Percentiles rank a stretch among this genome's conserved stretches.
Evolutionary conservation across 1,140 invertebrate genomes (phyloP).

Genomic region (Caenorhabditis briggsae): DNA sequence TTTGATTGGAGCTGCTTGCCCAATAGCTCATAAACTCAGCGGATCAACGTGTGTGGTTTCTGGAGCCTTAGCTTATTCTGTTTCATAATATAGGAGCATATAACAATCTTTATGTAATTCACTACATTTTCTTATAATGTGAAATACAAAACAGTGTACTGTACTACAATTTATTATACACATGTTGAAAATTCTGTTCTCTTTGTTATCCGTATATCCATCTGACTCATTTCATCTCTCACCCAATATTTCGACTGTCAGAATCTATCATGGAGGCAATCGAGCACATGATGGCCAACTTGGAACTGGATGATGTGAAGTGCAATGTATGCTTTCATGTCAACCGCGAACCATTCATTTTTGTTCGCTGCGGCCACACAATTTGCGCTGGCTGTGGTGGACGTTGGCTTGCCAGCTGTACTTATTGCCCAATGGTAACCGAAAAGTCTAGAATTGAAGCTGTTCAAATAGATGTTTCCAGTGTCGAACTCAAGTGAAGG

Average conservation of each 20-base stretch:
- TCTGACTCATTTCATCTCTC: too few species aligned
- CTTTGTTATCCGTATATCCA: neutral
- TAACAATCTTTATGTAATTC: too few species aligned
- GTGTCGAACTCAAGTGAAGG: neutral
- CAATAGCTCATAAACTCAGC: too few species aligned
- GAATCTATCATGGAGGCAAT: too few species aligned
- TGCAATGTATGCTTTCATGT: slow-evolving; percentile 29
- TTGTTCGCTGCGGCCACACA: neutral
- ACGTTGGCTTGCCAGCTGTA: neutral
- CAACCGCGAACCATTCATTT: neutral
- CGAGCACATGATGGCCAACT: neutral
- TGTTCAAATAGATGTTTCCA: neutral
- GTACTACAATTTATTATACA: too few species aligned
- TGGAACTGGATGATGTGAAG: neutral
- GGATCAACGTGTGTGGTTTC: too few species aligned
- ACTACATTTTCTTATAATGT: too few species aligned
- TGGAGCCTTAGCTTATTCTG: too few species aligned
- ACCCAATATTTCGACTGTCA: too few species aligned
- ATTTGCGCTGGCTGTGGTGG: slow-evolving; percentile 14
- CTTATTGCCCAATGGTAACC: neutral
- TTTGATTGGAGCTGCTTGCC: too few species aligned
- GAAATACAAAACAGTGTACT: too few species aligned
- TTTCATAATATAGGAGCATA: too few species aligned
- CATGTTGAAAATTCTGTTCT: neutral
- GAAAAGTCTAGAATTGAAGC: neutral